These are phyloP conservation scores for Pseudachorutes palmiensis DNA, from an alignment of 1,140 invertebrate genomes.

Conservation along the genomic window DNA sequence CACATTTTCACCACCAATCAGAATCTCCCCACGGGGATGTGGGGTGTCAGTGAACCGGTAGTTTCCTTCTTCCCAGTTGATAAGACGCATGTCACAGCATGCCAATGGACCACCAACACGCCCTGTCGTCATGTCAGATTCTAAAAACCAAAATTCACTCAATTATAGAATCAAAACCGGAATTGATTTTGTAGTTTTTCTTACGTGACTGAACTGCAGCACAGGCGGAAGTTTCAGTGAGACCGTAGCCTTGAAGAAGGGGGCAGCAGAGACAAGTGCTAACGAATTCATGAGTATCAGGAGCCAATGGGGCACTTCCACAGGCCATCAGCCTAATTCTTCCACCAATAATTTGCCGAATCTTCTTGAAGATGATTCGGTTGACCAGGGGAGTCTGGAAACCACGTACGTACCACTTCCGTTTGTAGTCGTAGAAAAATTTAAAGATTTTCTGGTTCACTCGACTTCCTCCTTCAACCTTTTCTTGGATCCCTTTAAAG, in stretches of 20 bases:
- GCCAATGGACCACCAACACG: constrained; percentile 82
- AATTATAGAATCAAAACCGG: constrained; percentile 20
- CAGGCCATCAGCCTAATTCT: constrained; percentile 73
- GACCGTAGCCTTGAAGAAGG: constrained; percentile 89
- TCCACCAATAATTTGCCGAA: constrained; percentile 76
- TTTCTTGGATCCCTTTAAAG: constrained; percentile 88
- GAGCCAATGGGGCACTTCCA: constrained; percentile 90
- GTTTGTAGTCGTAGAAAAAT: constrained; percentile 86
- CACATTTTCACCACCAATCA: constrained; percentile 84
- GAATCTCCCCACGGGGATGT: constrained; percentile 82
- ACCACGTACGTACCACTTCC: constrained; percentile 70
- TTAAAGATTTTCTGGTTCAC: constrained; percentile 74
- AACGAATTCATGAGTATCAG: constrained; percentile 91
- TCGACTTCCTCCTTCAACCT: constrained; percentile 66
- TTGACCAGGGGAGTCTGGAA: constrained; percentile 77
- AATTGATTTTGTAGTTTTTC: constrained; percentile 38
- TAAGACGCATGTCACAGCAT: constrained; percentile 73
- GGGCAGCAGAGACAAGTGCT: constrained; percentile 84
- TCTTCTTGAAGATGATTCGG: constrained; percentile 66
- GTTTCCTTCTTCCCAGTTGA: constrained; percentile 92
- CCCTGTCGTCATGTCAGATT: constrained; percentile 62
- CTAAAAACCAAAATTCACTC: constrained; percentile 40
- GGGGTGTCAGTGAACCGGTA: constrained; percentile 85
- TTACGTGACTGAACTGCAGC: constrained; percentile 79
- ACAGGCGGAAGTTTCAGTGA: constrained; percentile 92